Conservation (phyloP, 2,888 invertebrate genomes). For the Microplitis deprimator region DNA sequence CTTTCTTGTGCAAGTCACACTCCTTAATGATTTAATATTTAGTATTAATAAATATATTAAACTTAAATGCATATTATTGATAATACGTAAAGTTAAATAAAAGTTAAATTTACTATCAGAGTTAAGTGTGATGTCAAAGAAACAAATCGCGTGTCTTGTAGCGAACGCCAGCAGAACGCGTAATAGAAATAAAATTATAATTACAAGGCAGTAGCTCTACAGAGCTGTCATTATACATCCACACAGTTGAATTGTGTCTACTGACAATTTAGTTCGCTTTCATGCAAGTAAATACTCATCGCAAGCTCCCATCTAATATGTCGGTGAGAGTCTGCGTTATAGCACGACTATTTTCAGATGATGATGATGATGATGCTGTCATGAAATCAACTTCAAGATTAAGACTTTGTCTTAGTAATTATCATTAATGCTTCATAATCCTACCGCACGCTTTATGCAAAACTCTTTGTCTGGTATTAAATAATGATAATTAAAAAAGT, state of each 20-base stretch:
- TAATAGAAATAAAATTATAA: slow-evolving; percentile 63
- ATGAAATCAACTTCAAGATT: too few relatives aligned
- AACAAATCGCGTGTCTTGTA: slow-evolving; percentile 48
- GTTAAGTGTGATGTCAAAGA: slow-evolving; percentile 31
- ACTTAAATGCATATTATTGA: neutral
- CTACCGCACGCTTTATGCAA: too few relatives aligned
- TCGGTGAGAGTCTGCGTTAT: too few relatives aligned
- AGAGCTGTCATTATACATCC: slow-evolving; percentile 56
- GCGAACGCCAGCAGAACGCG: slow-evolving; percentile 49
- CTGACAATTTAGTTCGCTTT: slow-evolving; percentile 52
- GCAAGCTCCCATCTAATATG: neutral
- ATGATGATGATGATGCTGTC: too few relatives aligned
- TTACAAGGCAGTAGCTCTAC: slow-evolving; percentile 57
- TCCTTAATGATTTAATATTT: neutral
- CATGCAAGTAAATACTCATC: slow-evolving; percentile 11
- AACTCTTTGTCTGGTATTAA: neutral
- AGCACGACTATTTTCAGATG: too few relatives aligned
- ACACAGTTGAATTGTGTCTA: slow-evolving; percentile 55
- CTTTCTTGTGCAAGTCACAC: slow-evolving; percentile 12
- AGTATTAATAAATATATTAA: neutral
- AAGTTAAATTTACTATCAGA: neutral
- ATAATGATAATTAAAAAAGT: neutral
- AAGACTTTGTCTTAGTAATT: too few relatives aligned
- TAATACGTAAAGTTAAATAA: neutral
- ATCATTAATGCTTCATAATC: too few relatives aligned